Evolutionary conservation across 2,113 vertebrate species (phyloP), one percentile per base, ranked within the genome.

Genomic region (Corythornis vintsioides): DNA sequence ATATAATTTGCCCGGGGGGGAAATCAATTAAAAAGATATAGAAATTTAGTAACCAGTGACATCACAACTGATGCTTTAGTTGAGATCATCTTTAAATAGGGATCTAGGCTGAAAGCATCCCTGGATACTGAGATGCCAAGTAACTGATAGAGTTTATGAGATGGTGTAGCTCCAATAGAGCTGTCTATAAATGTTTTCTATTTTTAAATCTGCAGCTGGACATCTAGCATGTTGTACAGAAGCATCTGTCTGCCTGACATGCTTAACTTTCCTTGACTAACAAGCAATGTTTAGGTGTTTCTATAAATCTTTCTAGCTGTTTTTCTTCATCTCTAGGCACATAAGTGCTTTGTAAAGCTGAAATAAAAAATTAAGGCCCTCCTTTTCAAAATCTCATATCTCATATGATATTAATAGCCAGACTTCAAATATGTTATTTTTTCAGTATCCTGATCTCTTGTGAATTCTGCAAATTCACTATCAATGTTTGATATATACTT

Each of bases 131-230:
- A 82, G 53, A 71, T 79, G 40, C 53, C 83, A 90, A 20, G 53
- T 15, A 89, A 59, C 45, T 70, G 84, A 33, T 72, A 65, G 2
- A 15, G 50, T 70, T 90, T 89, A 43, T 52, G 35, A 52, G 47
- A 65, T 70, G 16, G 61, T 89, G 29, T 20, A 25, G 42, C 42
- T 87, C 61, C 66, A 89, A 86, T 89, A 13, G 63, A 73, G 78
- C 38, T 92, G 86, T 93, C 86, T 89, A 43, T 65, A 79, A 76
- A 73, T 70, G 71, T 89, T 73, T 84, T 63, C 26, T 89, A 47
- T 86, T 93, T 90, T 89, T 82, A 89, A 84, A 87, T 59, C 43
- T 3, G 1, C 69, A 83, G 78, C 55, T 92, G 79, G 88, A 89
- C 18, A 63, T 64, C 31, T 28, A 71, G 29, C 3, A 28, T 81